Percentiles rank a stretch among this genome's conserved stretches.
Evolutionary conservation across 2,888 invertebrate genomes (phyloP).

Genomic region (Holacanthella duospinosa): DNA sequence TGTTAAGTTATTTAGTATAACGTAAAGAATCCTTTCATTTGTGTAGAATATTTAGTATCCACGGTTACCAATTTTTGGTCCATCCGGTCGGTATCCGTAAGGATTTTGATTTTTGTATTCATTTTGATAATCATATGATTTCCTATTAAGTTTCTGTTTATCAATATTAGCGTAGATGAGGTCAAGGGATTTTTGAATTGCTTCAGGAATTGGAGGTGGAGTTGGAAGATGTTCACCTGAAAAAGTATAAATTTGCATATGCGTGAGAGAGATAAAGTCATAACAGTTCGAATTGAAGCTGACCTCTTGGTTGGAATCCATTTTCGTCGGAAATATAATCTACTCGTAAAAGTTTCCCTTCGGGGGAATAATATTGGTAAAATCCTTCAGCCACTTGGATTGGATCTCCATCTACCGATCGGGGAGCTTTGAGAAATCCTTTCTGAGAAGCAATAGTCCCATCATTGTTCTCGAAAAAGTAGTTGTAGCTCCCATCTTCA

Average conservation of each 20-base stretch:
- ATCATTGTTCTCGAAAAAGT: conserved; percentile 19
- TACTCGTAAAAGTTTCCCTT: conserved; percentile 16
- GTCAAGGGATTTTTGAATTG: conserved; percentile 20
- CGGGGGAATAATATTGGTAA: conserved; percentile 30
- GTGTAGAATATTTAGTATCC: too few relatives aligned
- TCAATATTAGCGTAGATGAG: conserved; percentile 19
- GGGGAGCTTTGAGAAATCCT: conserved; percentile 15
- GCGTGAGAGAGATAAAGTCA: neutral
- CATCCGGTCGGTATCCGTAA: neutral
- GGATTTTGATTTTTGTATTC: neutral
- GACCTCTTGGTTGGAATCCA: conserved; percentile 26
- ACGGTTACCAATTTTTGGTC: too few relatives aligned
- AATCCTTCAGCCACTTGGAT: conserved; percentile 24
- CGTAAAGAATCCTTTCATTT: too few relatives aligned
- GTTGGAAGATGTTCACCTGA: conserved; percentile 33
- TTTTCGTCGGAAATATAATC: conserved; percentile 32
- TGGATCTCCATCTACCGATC: neutral
- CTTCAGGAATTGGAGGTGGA: conserved; percentile 36
- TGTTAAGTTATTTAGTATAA: too few relatives aligned
- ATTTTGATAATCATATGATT: neutral
- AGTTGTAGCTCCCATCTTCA: conserved; percentile 30
- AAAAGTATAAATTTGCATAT: neutral
- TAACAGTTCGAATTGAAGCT: neutral
- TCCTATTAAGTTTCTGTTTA: neutral
- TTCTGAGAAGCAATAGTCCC: conserved; percentile 14